Conservation (phyloP, 2,797 vertebrate species). For the Sternotherus odoratus region DNA sequence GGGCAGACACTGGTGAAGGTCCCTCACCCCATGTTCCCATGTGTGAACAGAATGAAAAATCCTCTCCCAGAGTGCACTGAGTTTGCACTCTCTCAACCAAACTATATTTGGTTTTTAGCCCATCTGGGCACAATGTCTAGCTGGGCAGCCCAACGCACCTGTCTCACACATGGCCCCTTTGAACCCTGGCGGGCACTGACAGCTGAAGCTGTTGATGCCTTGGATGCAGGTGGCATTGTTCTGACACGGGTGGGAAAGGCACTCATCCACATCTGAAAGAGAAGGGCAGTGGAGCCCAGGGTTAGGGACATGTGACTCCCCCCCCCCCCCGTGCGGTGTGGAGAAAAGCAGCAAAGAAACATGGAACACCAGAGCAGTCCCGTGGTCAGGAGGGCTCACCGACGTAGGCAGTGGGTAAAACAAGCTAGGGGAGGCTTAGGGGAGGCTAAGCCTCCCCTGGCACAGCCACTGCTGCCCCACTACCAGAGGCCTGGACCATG, state of each 20-base stretch:
- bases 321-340: too few relatives aligned
- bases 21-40: background rate
- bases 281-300: background rate
- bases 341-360: background rate
- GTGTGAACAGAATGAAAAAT: background rate
- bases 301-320: background rate
- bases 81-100: background rate
- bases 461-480: too few relatives aligned
- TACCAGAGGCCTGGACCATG: too few relatives aligned
- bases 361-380: background rate
- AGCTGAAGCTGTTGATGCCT: conserved; percentile 86
- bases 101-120: background rate
- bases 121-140: background rate
- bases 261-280: conserved; percentile 92
- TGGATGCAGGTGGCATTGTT: conserved; percentile 91
- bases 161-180: conserved; percentile 83
- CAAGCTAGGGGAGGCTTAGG: too few relatives aligned
- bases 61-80: background rate
- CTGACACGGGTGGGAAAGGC: conserved; percentile 90
- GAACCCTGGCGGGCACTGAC: conserved; percentile 88
- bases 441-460: too few relatives aligned
- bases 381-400: too few relatives aligned
- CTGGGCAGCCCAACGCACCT: conserved; percentile 56
- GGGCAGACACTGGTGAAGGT: background rate
- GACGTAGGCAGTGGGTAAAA: too few relatives aligned